phyloP scores from a whole-genome alignment of 2,113 vertebrate species.

The Gobius niger region DNA sequence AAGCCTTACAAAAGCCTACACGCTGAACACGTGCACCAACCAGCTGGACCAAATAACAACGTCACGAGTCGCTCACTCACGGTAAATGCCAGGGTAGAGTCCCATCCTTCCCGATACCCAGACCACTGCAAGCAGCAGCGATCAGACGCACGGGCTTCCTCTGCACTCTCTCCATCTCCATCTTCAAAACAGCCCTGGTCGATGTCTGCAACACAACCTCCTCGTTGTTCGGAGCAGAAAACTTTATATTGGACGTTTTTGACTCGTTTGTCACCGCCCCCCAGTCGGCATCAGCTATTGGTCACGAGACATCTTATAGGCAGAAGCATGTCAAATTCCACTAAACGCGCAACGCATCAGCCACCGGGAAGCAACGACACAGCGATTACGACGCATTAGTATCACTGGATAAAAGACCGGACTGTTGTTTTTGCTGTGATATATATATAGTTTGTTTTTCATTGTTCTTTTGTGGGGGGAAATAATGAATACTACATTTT shows the following conservation, averaged over 20 bases:
- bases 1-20: neutral
- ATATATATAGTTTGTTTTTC: too few relatives aligned
- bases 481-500: too few relatives aligned
- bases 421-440: too few relatives aligned
- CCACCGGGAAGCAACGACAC: neutral
- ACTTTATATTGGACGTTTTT: neutral
- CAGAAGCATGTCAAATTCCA: too few relatives aligned
- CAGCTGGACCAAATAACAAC: neutral
- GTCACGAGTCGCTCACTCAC: conserved; percentile 66
- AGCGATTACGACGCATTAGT: neutral
- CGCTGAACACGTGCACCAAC: neutral
- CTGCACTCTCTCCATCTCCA: conserved; percentile 32
- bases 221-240: too few relatives aligned
- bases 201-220: neutral
- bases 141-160: conserved; percentile 75
- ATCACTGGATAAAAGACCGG: too few relatives aligned
- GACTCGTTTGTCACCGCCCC: conserved; percentile 21
- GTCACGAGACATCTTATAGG: neutral
- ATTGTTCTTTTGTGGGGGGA: too few relatives aligned
- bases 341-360: neutral
- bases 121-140: conserved; percentile 65
- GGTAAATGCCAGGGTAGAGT: conserved; percentile 77
- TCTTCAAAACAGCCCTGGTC: neutral
- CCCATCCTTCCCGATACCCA: conserved; percentile 78
- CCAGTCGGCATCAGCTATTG: conserved; percentile 20